Evolutionary conservation across 2,888 invertebrate species (phyloP).

Genomic region (Drosophila emarginata): DNA sequence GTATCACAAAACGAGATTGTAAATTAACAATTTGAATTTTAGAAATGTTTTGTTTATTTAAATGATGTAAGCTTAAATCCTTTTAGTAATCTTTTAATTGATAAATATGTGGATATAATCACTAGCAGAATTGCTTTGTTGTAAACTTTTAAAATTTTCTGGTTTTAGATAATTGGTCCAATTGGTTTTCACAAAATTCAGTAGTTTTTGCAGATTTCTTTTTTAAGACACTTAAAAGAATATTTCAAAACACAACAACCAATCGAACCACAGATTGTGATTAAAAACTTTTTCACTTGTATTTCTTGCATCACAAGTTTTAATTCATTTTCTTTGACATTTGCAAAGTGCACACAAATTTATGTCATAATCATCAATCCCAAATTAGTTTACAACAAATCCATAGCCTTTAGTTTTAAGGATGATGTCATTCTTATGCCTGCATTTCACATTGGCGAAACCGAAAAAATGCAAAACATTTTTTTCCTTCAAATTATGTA

Average conservation of each 20-base stretch:
- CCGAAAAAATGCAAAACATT: background rate
- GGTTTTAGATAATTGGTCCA: no score
- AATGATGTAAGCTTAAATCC: no score
- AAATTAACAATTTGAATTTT: no score
- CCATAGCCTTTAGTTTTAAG: background rate
- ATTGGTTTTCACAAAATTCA: no score
- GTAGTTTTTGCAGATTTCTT: no score
- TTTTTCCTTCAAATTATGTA: slow-evolving; percentile 1
- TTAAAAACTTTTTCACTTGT: background rate
- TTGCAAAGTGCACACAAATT: background rate
- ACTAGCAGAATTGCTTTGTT: no score
- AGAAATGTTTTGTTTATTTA: no score
- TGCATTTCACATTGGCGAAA: background rate
- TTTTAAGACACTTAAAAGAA: background rate
- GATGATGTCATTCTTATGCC: background rate
- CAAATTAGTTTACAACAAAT: background rate
- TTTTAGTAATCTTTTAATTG: no score
- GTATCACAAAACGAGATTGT: no score
- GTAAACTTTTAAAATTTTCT: no score
- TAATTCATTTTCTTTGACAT: background rate
- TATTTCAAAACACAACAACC: background rate
- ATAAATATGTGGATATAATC: no score
- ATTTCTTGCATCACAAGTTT: slow-evolving; percentile 1
- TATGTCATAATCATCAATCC: background rate
- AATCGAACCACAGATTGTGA: no score